These are phyloP conservation scores for Pilophorus perplexus DNA, from an alignment of 2,888 invertebrate species.

Conservation along the genomic window DNA sequence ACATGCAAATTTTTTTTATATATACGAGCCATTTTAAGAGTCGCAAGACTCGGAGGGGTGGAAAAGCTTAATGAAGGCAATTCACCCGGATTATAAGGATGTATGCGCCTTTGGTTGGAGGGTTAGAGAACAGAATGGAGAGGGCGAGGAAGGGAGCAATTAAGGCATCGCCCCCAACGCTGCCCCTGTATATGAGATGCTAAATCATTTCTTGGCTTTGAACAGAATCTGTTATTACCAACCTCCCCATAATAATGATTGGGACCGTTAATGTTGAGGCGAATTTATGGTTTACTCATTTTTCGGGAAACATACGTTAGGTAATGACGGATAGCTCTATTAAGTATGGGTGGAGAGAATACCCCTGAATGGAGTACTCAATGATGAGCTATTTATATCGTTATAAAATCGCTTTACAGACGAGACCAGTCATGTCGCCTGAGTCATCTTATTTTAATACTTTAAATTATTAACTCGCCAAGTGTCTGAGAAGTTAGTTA, in stretches of 20 bases:
- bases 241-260: constrained; percentile 21
- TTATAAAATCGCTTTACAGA: no score
- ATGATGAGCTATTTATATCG: no score
- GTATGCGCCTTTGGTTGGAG: constrained; percentile 29
- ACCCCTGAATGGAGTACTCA: no score
- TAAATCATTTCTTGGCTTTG: constrained; percentile 20
- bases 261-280: no score
- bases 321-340: no score
- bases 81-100: constrained; percentile 38
- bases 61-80: constrained; percentile 38
- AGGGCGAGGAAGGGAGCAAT: constrained; percentile 27
- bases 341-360: no score
- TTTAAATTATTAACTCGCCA: no score
- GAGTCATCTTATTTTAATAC: no score
- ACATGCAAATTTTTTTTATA: constrained; percentile 36
- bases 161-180: constrained; percentile 4
- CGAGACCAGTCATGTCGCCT: no score
- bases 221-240: constrained; percentile 9
- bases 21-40: constrained; percentile 31
- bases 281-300: no score
- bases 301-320: no score
- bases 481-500: no score
- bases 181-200: constrained; percentile 21
- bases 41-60: constrained; percentile 11
- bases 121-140: constrained; percentile 8